Evolutionary conservation across 2,113 vertebrate species (phyloP), one percentile per base, ranked within the genome.

Genomic region (Prionailurus bengalensis): DNA sequence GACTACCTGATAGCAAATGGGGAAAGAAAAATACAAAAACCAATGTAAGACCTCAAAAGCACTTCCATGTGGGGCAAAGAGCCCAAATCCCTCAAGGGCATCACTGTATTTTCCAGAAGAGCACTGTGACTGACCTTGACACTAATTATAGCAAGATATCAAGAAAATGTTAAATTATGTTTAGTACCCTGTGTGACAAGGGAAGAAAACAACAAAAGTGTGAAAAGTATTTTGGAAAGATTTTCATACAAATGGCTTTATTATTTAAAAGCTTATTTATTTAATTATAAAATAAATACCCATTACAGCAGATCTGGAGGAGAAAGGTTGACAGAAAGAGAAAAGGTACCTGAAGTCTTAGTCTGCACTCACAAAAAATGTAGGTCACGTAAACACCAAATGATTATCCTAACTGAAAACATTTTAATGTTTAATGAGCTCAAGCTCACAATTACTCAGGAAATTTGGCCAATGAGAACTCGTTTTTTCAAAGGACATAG

Each of bases 331-430:
- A 79, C 4, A 31, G 58, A 9, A 61, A 33, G 33, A 53, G 6
- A 89, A 94, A 97, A 97, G 66, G 21, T 23, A 85, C 0, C n/a
- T 51, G 51, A 87, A 94, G 91, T 85, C 27, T 74, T 92, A 71
- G 29, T 25, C n/a, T 95, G 12, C 19, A 70, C 84, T 86, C 4
- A 17, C 42, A 91, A 51, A 39, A 95, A 95, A 95, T 39, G 16
- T 51, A 94, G 83, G n/a, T 78, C 89, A 97, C 45, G 55, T 83
- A 87, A 81, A 8, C 36, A 96, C 48, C 63, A 97, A 94, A 51
- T 92, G 51, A 51, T 89, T 86, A 91, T 51, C 94, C 31, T 81
- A 97, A 95, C 51, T 97, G 71, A 93, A 97, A 98, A 51, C 53
- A 63, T 92, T 84, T 95, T 88, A 95, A 74, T 95, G 63, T 63